Evolutionary conservation across 2,888 invertebrate genomes (phyloP).

Genomic region (Diabrotica balteata): DNA sequence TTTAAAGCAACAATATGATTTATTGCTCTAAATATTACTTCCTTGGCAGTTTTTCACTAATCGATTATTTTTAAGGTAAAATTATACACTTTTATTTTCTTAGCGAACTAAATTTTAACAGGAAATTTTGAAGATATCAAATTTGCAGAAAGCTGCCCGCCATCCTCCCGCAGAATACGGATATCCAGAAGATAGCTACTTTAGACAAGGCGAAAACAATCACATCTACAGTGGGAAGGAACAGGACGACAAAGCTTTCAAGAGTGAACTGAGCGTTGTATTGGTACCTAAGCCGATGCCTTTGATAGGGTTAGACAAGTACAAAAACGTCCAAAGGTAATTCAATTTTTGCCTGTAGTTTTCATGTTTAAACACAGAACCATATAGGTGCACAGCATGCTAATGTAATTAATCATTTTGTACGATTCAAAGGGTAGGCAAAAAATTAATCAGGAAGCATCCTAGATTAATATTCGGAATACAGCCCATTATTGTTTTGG

Average conservation of each 20-base stretch:
- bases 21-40: too few species aligned
- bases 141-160: conserved; percentile 46
- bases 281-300: conserved; percentile 61
- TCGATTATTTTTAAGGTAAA: too few species aligned
- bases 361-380: too few species aligned
- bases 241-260: conserved; percentile 51
- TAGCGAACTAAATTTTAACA: conserved; percentile 33
- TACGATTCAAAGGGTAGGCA: too few species aligned
- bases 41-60: too few species aligned
- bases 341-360: neutral
- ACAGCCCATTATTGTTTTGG: too few species aligned
- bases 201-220: conserved; percentile 19
- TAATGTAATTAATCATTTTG: too few species aligned
- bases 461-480: too few species aligned
- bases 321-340: conserved; percentile 53
- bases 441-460: too few species aligned
- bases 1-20: too few species aligned
- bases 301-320: conserved; percentile 59
- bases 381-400: too few species aligned
- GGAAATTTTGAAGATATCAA: conserved; percentile 49
- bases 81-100: too few species aligned
- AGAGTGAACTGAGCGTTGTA: conserved; percentile 59
- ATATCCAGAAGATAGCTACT: conserved; percentile 26
- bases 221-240: conserved; percentile 37
- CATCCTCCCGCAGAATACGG: conserved; percentile 18